Base-by-base conservation (phyloP, 2,797 vertebrate species). In the Acridotheres tristis region DNA sequence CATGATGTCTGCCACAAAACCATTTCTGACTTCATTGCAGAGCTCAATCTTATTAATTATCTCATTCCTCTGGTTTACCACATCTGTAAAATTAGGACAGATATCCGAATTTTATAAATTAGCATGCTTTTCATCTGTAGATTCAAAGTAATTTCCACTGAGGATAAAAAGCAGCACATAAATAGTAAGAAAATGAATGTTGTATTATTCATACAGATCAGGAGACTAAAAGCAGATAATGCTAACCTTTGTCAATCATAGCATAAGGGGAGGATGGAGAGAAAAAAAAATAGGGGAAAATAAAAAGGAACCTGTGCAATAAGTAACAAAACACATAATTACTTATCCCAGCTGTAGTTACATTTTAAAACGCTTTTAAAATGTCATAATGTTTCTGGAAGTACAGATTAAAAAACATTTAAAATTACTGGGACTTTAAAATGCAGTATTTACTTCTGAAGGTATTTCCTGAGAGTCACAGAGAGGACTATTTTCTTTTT, bases 61-160 rank as follows among this genome's bases (percentile, higher is more conserved):
- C 92, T 75, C 75, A 72, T 83, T 88, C 82, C 89, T 89, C 75
- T 73, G 72, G 79, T 89, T 88, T 89, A 91, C 94, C 69, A 92
- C 79, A 75, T 84, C 85, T 88, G 58, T 58, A 93, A 93, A 97
- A 96, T 92, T 81, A 72, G 95, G 90, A 75, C 93, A 89, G 72
- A 93, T 89, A 92, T 32, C 57, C 0, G 4, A 92, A 88, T 92
- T 96, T 93, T 84, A 95, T 53, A 93, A 95, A 96, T 96, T 96
- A 94, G 92, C 85, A 94, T 89, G 68, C 89, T 95, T 95, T 96
- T 95, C 82, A 94, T 96, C 93, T 62, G 73, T 55, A 91, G 78
- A 95, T 92, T 91, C 82, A 88, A 95, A 94, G 87, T 92, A 73
- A 96, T 93, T 96, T 93, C 92, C 89, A 91, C 66, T 8, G 91